phyloP scores from a whole-genome alignment of 2,888 invertebrate species.

The Kuschelorhynchus macadamiae region DNA sequence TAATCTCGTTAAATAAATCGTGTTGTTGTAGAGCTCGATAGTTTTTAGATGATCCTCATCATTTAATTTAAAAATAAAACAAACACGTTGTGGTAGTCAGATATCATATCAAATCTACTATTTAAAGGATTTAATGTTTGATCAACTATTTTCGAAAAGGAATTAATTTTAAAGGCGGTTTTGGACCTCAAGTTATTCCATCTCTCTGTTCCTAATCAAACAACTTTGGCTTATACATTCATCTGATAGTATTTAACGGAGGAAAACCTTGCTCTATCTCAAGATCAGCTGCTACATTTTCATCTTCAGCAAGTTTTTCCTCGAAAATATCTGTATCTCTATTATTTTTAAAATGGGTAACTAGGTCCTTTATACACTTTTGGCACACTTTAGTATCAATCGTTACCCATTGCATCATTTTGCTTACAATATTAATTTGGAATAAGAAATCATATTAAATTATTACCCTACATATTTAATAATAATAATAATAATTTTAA shows the following conservation, averaged over 20 bases:
- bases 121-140: conserved; percentile 4
- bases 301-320: not conserved
- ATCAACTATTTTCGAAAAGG: not conserved
- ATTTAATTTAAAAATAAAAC: not conserved
- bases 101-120: conserved; percentile 5
- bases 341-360: not conserved
- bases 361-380: conserved; percentile 6
- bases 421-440: conserved; percentile 6
- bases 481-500: too few species aligned
- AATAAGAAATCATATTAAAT: conserved; percentile 14
- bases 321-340: not conserved
- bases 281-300: not conserved
- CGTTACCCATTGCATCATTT: conserved; percentile 1
- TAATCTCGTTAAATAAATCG: conserved; percentile 12
- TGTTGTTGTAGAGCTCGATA: conserved; percentile 4
- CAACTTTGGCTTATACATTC: not conserved
- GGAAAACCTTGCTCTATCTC: not conserved
- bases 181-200: not conserved
- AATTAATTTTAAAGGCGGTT: conserved; percentile 7
- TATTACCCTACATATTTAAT: conserved; percentile 11
- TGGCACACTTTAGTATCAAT: conserved; percentile 16
- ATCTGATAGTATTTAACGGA: not conserved
- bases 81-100: not conserved
- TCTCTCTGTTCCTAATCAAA: not conserved
- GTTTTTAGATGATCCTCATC: conserved; percentile 2